Evolutionary conservation across 2,888 invertebrate species (phyloP), one percentile per base, ranked within the genome.

Genomic region (Brachypalpus laphriformis): DNA sequence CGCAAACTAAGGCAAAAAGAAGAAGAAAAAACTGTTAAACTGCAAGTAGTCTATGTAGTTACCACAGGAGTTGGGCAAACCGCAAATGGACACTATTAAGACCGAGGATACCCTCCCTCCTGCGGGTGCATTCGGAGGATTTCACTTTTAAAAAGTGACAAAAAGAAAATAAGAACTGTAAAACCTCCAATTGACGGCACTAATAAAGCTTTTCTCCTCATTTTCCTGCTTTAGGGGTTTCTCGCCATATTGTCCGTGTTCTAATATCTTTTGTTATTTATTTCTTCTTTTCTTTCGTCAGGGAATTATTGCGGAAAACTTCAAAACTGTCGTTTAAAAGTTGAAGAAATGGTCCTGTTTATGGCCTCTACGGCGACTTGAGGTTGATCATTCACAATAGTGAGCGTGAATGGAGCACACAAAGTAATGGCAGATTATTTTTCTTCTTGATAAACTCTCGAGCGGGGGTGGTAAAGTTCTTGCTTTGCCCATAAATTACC

Each of bases 281-380:
- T 34, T 65, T 54, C 37, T 22, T 14, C 14, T 14, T 18, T 34
- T 51, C 31, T 51, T 28, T 18, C 71, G 49, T 51, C 20, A 42
- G 16, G 61, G 49, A 72, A 68, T 82, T 68, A 74, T 83, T 78
- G 78, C 40, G 56, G 11, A 63, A 80, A 80, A 80, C 80, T 83
- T 80, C 51, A 75, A 75, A 83, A 83, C 74, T 74, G 83, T 80
- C 80, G 70, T 83, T 78, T 70, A 63, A 77, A 83, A 78, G 74
- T 83, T 83, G 72, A 57, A 54, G 57, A 74, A 80, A 75, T 80
- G 70, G 80, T 57, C 47, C 63, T 80, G 74, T 83, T 83, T 83
- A 83, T 80, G 68, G 51, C 37, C 57, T 42, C 78, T 56, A 65
- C 57, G 42, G 8, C 1, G 14, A 37, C 5, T 59, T 34, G 11